Base-by-base conservation (phyloP, 2,888 invertebrate genomes). In the Heteromyza rotundicornis region DNA sequence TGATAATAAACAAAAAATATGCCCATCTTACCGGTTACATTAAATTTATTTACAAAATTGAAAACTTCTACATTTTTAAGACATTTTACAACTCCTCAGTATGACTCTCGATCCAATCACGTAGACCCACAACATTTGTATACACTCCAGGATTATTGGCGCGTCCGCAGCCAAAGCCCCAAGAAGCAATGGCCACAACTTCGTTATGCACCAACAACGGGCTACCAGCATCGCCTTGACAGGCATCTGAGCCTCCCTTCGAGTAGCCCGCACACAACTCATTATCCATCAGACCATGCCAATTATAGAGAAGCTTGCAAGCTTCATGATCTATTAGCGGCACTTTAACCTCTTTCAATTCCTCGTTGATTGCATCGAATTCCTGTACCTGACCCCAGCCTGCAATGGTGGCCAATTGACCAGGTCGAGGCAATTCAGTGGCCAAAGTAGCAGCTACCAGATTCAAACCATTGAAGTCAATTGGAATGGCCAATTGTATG, bases 191-290 rank as follows among this genome's bases (percentile, higher is more conserved):
- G 22, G 81, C 80, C 1, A 70, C 64, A 5, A 80, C 62, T 40
- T 68, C 49, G 16, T 70, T 65, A 5, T 66, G 35, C 0, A 77
- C 68, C 23, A 77, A 32, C 1, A 80, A 49, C 0, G 80, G 80
- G 2, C 81, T 81, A 20, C 80, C 80, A 1, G 81, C 80, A 64
- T 80, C 81, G n/a, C 75, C 76, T 51, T 73, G 73, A 53, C 70
- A 80, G 2, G 77, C 74, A 64, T 81, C 80, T 49, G 70, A 74
- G 5, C 80, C 79, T 1, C 80, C 80, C 8, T 57, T 65, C 1
- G 70, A 66, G 0, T 69, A 67, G 2, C 81, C 79, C 20, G 80
- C 81, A 50, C 80, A 81, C 44, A 81, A 17, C 81, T 80, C 81
- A 23, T 64, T 61, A 0, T 63, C 57, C 0, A 71, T 78, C 14